phyloP scores from a whole-genome alignment of 2,113 vertebrate species.

The Rhinoderma darwinii region DNA sequence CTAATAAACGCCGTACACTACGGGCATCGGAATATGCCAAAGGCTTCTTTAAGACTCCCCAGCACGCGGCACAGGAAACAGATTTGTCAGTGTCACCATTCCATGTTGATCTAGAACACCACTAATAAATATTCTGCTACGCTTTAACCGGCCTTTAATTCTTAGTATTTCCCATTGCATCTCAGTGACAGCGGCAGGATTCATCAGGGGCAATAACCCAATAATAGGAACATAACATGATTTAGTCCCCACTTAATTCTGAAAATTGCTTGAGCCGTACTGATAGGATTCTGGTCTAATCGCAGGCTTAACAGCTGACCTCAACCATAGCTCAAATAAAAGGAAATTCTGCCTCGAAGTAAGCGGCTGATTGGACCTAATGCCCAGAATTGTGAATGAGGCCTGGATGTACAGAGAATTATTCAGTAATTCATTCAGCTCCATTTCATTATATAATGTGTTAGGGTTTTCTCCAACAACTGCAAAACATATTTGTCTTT shows the following conservation, averaged over 20 bases:
- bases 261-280: slow-evolving; percentile 35
- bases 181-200: slow-evolving; percentile 10
- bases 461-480: background rate
- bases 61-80: slow-evolving; percentile 2
- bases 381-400: slow-evolving; percentile 15
- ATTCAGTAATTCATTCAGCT: background rate
- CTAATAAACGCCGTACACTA: slow-evolving; percentile 28
- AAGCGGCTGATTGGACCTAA: slow-evolving; percentile 11
- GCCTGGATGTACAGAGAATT: background rate
- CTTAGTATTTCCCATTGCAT: slow-evolving; percentile 19
- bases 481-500: slow-evolving; percentile 1
- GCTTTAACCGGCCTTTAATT: slow-evolving; percentile 29
- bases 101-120: background rate
- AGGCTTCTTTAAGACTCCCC: slow-evolving; percentile 17
- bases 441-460: background rate
- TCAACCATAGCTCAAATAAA: slow-evolving; percentile 14
- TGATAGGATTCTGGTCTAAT: slow-evolving; percentile 46
- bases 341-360: slow-evolving; percentile 14
- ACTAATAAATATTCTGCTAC: slow-evolving; percentile 40
- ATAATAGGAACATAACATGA: slow-evolving; percentile 49
- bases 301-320: slow-evolving; percentile 40
- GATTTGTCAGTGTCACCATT: slow-evolving; percentile 39
- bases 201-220: slow-evolving; percentile 47
- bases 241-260: slow-evolving; percentile 41
- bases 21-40: slow-evolving; percentile 26